Evolutionary conservation across 2,888 invertebrate genomes (phyloP).

Genomic region (Agonum fuliginosum): DNA sequence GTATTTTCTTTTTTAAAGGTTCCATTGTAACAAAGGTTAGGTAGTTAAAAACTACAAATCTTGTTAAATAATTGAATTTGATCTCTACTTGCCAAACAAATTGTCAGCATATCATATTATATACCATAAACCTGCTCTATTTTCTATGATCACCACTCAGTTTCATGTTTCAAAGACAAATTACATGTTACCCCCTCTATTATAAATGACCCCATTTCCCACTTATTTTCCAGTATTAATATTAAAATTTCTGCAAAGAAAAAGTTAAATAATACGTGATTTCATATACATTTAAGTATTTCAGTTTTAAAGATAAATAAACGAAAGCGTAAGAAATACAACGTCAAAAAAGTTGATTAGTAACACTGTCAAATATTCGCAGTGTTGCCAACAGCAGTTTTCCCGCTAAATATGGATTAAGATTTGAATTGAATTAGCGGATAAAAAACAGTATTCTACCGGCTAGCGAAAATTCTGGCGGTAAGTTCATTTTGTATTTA

Average conservation of each 20-base stretch:
- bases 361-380: too few relatives aligned
- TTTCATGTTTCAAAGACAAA: conserved; percentile 41
- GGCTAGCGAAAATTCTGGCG: too few relatives aligned
- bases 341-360: too few relatives aligned
- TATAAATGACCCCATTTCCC: conserved; percentile 33
- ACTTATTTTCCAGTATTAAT: background rate
- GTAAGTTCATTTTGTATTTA: too few relatives aligned
- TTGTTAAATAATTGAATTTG: background rate
- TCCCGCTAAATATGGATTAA: too few relatives aligned
- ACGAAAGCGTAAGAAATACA: background rate
- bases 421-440: too few relatives aligned
- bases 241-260: background rate
- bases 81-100: background rate
- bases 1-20: conserved; percentile 72
- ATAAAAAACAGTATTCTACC: too few relatives aligned
- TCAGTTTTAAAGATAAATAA: background rate
- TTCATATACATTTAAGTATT: background rate
- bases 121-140: too few relatives aligned
- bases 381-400: too few relatives aligned
- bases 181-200: conserved; percentile 35
- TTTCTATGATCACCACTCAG: too few relatives aligned
- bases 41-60: background rate
- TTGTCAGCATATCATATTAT: conserved; percentile 6
- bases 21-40: conserved; percentile 68
- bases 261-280: conserved; percentile 1